Evolutionary conservation across 2,888 invertebrate species (phyloP).

Genomic region (Leptopterna dolabrata): DNA sequence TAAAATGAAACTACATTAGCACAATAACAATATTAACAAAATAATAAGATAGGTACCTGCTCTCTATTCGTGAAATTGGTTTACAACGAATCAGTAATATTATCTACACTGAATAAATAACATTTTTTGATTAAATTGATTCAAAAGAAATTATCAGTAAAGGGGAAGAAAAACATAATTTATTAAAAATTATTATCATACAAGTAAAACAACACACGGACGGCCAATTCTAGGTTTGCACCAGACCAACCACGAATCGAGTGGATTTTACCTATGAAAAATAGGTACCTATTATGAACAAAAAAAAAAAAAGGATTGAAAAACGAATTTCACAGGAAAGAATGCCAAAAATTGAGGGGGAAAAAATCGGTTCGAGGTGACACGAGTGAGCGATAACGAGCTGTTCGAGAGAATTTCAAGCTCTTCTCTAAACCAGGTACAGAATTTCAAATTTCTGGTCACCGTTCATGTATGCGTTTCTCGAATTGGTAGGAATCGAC

Average conservation of each 20-base stretch:
- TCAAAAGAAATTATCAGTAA: not conserved
- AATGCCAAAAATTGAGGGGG: too few species aligned
- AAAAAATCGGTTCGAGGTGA: too few species aligned
- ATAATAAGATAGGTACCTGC: not conserved
- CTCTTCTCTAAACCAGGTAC: not conserved
- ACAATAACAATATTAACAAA: constrained; percentile 5
- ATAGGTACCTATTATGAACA: too few species aligned
- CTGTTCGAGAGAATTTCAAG: too few species aligned
- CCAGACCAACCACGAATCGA: not conserved
- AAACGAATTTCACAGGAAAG: too few species aligned
- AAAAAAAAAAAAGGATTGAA: too few species aligned
- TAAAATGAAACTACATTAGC: not conserved
- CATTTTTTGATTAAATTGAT: not conserved
- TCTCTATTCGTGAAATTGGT: not conserved
- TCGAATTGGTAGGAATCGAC: too few species aligned
- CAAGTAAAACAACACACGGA: not conserved
- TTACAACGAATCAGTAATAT: not conserved
- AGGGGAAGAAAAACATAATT: not conserved
- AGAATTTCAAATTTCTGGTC: not conserved
- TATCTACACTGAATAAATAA: not conserved
- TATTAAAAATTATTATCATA: not conserved
- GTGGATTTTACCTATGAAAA: too few species aligned
- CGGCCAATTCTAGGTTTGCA: not conserved
- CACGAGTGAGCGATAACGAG: too few species aligned
- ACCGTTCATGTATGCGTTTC: too few species aligned